Base-by-base conservation (phyloP, 2,888 invertebrate genomes). In the Biston stratarius region DNA sequence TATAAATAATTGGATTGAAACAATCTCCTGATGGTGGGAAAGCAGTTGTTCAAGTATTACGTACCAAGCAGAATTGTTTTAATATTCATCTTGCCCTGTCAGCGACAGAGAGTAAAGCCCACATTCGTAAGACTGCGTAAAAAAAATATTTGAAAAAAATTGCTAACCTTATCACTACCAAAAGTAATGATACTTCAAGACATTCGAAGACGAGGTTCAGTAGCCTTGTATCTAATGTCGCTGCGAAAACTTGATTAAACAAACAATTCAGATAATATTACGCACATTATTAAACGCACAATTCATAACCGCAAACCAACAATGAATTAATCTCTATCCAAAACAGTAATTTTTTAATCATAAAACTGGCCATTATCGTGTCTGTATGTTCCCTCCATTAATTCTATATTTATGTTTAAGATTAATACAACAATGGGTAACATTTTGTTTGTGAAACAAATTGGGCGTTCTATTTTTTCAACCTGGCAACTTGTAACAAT, bases 361-460 rank as follows among this genome's bases (percentile, higher is more conserved):
- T 77, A 72, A 76, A 65, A 70, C 73, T 74, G 73, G 60, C 58
- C 72, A 72, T 71, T 69, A 72, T 67, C 69, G 74, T 71, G 68
- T 44, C 45, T 57, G 45, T 57, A 57, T 15, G 24, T 44, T 44
- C 61, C 61, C 53, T 10, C 38, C 24, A 53, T 57, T 51, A 53
- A 48, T 53, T 57, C 53, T 8, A 24, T 79, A 71, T 83, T 84
- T 83, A 77, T 80, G 64, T 80, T 74, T 64, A 47, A 78, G 84
- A 81, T 84, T 81, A 82, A 3, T 60, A 0, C 15, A 77, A 84
- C 83, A 84, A 83, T 69, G 63, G 36, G 52, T 63, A 52, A 75
- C 68, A 76, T 74, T 67, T 64, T 73, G 76, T 82, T 78, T 80
- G 78, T 74, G 76, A 71, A 73, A 77, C 75, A 79, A 84, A 82